Evolutionary conservation across 2,113 vertebrate species (phyloP), one percentile per base, ranked within the genome.

Genomic region (Herpailurus yagouaroundi): DNA sequence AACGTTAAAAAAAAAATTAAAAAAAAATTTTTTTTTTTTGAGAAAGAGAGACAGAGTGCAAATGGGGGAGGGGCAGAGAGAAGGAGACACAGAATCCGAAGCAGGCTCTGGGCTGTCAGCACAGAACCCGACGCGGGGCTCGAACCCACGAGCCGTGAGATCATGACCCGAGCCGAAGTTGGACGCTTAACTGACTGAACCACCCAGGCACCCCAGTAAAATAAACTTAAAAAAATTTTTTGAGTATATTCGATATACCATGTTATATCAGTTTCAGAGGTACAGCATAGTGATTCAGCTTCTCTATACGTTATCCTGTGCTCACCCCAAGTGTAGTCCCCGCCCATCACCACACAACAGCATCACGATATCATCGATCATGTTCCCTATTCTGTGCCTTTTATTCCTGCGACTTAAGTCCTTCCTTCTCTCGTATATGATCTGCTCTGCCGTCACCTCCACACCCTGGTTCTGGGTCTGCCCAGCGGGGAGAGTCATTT

Each of bases 121-220:
- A 23, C n/a, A n/a, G 68, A 71, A 18, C 68, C 18, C 9, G n/a
- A 71, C 0, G 18, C 1, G 0, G n/a, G 68, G 18, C 19, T 71
- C 18, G 0, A 71, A 36, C n/a, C n/a, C n/a, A 36, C 18, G 2
- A 71, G 16, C 18, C n/a, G 0, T 45, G n/a, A n/a, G 68, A 71
- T 21, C n/a, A 36, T 3, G 68, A 36, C n/a, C 4, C 2, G 1
- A 36, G 68, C n/a, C 0, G 1, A 38, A 36, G 69, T 18, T 9
- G 21, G 69, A 36, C 0, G 0, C 69, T 71, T 71, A 71, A 71
- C 8, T 10, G 4, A 71, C n/a, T 71, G 19, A 71, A 19, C 69
- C n/a, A 36, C n/a, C 69, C n/a, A 5, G 69, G 69, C 4, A 9
- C 19, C 69, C 52, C 52, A 52, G 15, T 52, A 5, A 52, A 52